A percentile compares a stretch with the other conserved stretches of the same genome.
Conservation (phyloP, 2,113 vertebrate genomes). For the Anguilla japonica region DNA sequence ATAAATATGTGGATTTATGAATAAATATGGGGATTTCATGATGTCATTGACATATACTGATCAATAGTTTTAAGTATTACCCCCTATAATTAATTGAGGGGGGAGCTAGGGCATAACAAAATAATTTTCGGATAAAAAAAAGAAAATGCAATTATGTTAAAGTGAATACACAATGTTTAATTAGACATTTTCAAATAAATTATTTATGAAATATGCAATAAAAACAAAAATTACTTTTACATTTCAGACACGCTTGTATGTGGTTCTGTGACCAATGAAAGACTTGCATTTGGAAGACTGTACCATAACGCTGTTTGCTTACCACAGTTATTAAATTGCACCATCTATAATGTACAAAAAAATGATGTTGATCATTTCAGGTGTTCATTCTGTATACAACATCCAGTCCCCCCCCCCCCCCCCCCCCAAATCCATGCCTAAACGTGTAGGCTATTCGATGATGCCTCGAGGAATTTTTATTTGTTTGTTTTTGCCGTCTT, state of each 20-base stretch:
- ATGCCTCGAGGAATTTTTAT: neutral
- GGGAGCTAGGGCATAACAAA: too few species aligned
- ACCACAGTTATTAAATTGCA: neutral
- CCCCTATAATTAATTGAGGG: too few species aligned
- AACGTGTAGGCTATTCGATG: neutral
- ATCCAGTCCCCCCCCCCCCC: neutral
- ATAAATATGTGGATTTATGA: too few species aligned
- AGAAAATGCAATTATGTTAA: too few species aligned
- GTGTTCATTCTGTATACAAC: neutral
- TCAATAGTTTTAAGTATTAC: too few species aligned
- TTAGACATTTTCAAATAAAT: too few species aligned
- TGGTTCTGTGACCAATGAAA: too few species aligned
- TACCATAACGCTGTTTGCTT: neutral
- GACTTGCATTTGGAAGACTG: neutral
- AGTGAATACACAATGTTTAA: too few species aligned
- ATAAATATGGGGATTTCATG: too few species aligned
- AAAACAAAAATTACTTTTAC: neutral
- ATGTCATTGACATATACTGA: too few species aligned
- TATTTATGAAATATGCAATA: too few species aligned
- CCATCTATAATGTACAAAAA: neutral
- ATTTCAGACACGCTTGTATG: neutral
- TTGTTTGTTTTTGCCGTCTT: constrained; percentile 31
- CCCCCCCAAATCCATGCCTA: neutral
- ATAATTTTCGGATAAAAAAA: too few species aligned
- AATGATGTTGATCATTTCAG: neutral